Conservation (phyloP, 2,113 vertebrate species). For the Natator depressus region DNA sequence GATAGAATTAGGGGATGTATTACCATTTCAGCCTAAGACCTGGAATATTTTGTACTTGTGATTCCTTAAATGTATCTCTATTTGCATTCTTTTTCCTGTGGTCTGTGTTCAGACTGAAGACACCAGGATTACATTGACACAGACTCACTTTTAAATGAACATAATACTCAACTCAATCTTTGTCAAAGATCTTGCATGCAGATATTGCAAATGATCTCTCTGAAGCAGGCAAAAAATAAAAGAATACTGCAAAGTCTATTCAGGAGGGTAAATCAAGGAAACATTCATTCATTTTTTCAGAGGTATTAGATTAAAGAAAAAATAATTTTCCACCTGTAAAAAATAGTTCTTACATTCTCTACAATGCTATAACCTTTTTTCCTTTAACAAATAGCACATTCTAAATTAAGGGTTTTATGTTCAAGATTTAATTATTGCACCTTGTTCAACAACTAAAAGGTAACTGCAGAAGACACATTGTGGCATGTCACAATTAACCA, state of each 20-base stretch:
- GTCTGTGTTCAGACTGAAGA: background rate
- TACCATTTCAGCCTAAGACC: background rate
- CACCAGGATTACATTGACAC: background rate
- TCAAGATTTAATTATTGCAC: slow-evolving; percentile 53
- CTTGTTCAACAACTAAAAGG: slow-evolving; percentile 49
- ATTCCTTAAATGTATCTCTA: background rate
- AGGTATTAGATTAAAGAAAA: background rate
- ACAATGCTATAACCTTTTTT: background rate
- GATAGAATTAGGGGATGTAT: background rate
- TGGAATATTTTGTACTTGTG: background rate
- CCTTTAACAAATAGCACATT: slow-evolving; percentile 33
- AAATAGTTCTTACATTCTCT: background rate
- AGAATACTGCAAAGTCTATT: background rate
- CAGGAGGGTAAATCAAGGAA: background rate
- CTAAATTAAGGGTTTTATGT: slow-evolving; percentile 31
- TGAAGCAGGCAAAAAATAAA: background rate
- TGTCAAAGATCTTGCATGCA: background rate
- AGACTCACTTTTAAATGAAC: background rate
- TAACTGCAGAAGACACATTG: slow-evolving; percentile 12
- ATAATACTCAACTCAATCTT: background rate
- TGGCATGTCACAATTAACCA: slow-evolving; percentile 38
- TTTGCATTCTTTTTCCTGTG: background rate
- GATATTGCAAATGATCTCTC: background rate
- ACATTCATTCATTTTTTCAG: background rate
- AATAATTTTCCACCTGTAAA: background rate